Evolutionary conservation across 2,888 invertebrate species (phyloP).

Genomic region (Pachycephus smyrnensis): DNA sequence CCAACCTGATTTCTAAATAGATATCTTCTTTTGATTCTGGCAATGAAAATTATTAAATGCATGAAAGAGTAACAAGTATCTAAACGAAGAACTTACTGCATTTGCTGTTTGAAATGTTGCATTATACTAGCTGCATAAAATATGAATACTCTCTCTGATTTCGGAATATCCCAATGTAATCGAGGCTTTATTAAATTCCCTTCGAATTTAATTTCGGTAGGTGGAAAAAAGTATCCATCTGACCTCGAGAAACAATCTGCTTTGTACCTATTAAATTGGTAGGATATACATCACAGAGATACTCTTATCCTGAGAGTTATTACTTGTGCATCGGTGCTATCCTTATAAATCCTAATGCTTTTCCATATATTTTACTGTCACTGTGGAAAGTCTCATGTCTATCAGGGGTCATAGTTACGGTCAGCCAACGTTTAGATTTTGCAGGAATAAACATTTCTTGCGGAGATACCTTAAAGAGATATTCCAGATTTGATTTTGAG

Average conservation of each 20-base stretch:
- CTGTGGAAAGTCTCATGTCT: conserved; percentile 7
- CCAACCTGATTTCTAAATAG: conserved; percentile 43
- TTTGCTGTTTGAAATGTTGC: conserved; percentile 16
- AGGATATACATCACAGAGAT: conserved; percentile 12
- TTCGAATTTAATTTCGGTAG: conserved; percentile 41
- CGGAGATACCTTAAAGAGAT: conserved; percentile 36
- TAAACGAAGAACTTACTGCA: conserved; percentile 15
- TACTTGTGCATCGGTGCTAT: conserved; percentile 46
- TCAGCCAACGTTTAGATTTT: conserved; percentile 32
- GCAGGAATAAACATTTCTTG: conserved; percentile 42
- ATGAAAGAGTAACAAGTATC: background rate
- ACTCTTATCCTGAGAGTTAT: background rate
- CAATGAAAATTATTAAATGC: background rate
- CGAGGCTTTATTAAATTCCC: conserved; percentile 36
- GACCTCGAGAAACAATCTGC: conserved; percentile 41
- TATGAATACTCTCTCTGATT: conserved; percentile 35
- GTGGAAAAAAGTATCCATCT: conserved; percentile 38
- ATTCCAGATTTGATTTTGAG: background rate
- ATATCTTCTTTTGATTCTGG: conserved; percentile 30
- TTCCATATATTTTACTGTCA: conserved; percentile 25
- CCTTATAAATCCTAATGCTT: conserved; percentile 42
- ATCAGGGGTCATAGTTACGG: conserved; percentile 28
- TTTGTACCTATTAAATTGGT: conserved; percentile 32
- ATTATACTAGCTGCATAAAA: conserved; percentile 40
- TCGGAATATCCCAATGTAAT: conserved; percentile 36